Evolutionary conservation across 1,140 invertebrate genomes (phyloP), one percentile per base, ranked within the genome.

Genomic region (Lerema accius): DNA sequence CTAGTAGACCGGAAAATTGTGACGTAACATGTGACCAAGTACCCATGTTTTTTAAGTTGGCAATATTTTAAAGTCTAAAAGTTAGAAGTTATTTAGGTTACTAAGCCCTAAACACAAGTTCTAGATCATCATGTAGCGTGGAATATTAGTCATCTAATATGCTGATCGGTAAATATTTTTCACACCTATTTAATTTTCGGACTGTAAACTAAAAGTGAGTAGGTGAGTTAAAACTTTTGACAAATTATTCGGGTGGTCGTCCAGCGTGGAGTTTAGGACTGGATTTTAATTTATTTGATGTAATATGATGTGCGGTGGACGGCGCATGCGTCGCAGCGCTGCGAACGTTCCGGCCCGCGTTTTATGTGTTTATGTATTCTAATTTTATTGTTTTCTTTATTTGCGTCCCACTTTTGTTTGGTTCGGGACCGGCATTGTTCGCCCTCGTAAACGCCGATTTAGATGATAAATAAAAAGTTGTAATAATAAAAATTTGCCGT

Each of bases 381-480:
- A 89, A 90, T 90, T 90, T 89, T 90, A 90, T 90, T 90, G 88
- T 90, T 86, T 89, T 90, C 88, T 90, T 90, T 89, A 88, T 90
- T 90, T 85, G 86, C 88, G 88, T 85, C 81, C 86, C 88, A 90
- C 88, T 90, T 90, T 90, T 88, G 86, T 90, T 88, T 78, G 82
- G 87, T 84, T 79, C 87, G 71, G 77, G 79, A 78, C 71, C 82
- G 78, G 82, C 86, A 89, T 90, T 89, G 86, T 90, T 89, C 84
- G 73, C 75, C 73, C 69, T 89, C 86, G 84, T 90, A 89, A 89
- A 90, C 81, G 88, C 81, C 84, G 83, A 89, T 90, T 90, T 90
- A 85, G 86, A 90, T 86, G 84, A 88, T 90, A 88, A 87, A 88
- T 90, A 88, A 87, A 90, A 90, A 84, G 82, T 88, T 86, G 82